Evolutionary conservation across 2,797 vertebrate species (phyloP), one percentile per base, ranked within the genome.

Genomic region (Cephalopachus bancanus): DNA sequence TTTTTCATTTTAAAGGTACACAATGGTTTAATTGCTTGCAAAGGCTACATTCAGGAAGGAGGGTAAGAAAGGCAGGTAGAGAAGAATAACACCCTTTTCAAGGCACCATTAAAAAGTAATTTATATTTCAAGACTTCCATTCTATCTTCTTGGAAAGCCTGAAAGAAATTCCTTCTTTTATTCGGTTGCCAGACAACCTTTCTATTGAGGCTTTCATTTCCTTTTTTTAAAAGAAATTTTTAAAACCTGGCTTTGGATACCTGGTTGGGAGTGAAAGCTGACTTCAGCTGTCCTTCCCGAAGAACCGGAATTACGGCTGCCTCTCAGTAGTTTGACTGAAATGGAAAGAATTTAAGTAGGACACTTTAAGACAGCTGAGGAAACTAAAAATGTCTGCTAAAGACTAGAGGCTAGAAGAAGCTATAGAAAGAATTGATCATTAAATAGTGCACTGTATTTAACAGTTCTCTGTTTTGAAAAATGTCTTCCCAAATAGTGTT

Each of bases 141-240:
- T 98, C 90, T 96, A 49, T 89, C 87, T 95, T 96, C 90, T 97
- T 97, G 93, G 97, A 97, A 97, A 97, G 89, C 62, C 91, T 97
- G 89, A 98, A 97, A 97, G 97, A 96, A 95, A 96, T 94, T 94
- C 93, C 81, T 97, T 96, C 94, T 94, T 96, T 98, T 97, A 95
- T 97, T 90, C 1, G 16, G 97, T 96, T 97, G 94, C 96, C 97
- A 97, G 97, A 97, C 96, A 97, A 95, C 94, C 90, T 97, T 95
- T 94, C 94, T 97, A 96, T 92, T 80, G 87, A 95, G 72, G 76
- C n/a, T 96, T 97, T 98, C 93, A 83, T 97, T 97, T 95, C 67
- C 75, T 62, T 88, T 88, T 96, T 95, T 86, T 4, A 33, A 44
- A 96, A 97, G 95, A 67, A 97, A 96, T 80, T 93, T 87, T 81